A percentile compares a stretch with the other conserved stretches of the same genome.
Evolutionary conservation across 2,113 vertebrate genomes (phyloP).

Genomic region (Mustela lutreola): DNA sequence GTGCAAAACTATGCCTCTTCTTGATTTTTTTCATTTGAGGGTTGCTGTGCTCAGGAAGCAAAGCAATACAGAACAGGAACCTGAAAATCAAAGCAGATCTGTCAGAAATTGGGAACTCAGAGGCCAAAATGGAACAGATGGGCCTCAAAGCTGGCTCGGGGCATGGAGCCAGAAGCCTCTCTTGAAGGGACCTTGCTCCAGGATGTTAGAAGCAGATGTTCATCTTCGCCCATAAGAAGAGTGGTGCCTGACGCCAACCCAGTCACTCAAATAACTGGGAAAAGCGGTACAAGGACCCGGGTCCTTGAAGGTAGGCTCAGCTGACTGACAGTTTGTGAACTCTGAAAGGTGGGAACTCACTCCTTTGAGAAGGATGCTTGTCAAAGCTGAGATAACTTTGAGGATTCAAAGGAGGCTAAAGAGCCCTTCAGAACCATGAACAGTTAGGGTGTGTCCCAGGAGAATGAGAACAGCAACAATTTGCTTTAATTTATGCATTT

Average conservation of each 20-base stretch:
- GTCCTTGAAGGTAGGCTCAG: neutral
- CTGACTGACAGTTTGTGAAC: neutral
- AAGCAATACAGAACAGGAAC: neutral
- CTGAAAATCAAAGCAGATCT: neutral
- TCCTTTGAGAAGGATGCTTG: neutral
- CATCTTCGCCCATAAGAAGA: neutral
- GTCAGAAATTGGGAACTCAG: neutral
- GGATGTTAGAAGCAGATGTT: neutral
- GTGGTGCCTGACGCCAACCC: neutral
- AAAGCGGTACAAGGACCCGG: neutral
- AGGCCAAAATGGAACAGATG: neutral
- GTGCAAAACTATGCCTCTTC: neutral
- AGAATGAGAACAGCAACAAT: neutral
- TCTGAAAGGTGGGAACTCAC: neutral
- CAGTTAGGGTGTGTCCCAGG: neutral
- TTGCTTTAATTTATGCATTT: neutral
- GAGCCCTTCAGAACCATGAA: neutral
- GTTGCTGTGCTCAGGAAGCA: neutral
- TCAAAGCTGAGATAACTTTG: constrained; percentile 1
- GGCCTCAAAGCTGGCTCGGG: neutral
- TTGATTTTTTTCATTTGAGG: neutral
- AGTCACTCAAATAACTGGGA: neutral
- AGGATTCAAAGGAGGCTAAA: neutral
- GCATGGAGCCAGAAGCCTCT: neutral
- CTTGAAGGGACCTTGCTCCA: neutral